Conservation (phyloP, 2,113 vertebrate genomes). For the Charadrius vociferus region DNA sequence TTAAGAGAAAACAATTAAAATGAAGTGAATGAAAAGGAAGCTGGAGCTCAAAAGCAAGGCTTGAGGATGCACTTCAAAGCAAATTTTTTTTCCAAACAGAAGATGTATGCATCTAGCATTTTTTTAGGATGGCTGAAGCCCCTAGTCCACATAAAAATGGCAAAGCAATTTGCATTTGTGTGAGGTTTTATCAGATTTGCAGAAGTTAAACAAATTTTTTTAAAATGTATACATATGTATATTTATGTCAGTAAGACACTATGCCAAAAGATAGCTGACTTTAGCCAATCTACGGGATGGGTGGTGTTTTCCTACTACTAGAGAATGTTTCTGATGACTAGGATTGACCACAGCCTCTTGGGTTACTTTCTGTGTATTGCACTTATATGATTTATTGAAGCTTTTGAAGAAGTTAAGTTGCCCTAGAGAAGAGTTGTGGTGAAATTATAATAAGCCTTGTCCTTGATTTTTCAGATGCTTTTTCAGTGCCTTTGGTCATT, state of each 20-base stretch:
- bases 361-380: not conserved
- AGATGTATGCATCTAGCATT: accelerated
- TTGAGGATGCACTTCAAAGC: not conserved
- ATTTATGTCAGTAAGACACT: not conserved
- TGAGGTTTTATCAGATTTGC: not conserved
- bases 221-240: too few relatives aligned
- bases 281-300: not conserved
- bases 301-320: not conserved
- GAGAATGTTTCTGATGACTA: not conserved
- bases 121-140: not conserved
- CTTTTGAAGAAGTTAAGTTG: not conserved
- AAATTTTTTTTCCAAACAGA: not conserved
- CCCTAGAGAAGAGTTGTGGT: not conserved
- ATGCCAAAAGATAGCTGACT: not conserved
- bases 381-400: not conserved
- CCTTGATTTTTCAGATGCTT: not conserved
- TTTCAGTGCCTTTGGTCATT: not conserved
- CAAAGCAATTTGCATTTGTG: not conserved
- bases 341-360: not conserved
- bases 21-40: not conserved
- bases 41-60: not conserved
- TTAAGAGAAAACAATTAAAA: not conserved
- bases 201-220: not conserved
- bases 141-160: not conserved
- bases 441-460: not conserved